Conservation (phyloP, 2,888 invertebrate species). For the Trichogramma evanescens region DNA sequence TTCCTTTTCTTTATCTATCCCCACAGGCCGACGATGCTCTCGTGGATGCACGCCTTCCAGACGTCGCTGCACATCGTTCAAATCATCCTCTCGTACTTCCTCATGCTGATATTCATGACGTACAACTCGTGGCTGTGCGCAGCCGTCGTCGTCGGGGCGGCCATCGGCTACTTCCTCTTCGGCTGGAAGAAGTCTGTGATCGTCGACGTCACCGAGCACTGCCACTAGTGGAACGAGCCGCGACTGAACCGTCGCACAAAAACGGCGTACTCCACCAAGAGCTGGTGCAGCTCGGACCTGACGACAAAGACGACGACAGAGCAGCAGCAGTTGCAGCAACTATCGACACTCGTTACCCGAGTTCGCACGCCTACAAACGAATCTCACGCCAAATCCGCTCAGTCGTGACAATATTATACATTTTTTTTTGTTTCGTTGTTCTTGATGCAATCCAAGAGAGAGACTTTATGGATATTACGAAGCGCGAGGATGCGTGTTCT, state of each 20-base stretch:
- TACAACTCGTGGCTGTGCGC: constrained; percentile 91
- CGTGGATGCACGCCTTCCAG: constrained; percentile 75
- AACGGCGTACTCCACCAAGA: too few relatives aligned
- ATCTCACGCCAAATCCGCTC: neutral
- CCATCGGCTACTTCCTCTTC: constrained; percentile 87
- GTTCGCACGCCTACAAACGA: constrained; percentile 1
- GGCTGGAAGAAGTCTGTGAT: constrained; percentile 93
- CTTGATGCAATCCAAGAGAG: too few relatives aligned
- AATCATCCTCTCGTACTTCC: constrained; percentile 83
- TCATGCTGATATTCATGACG: constrained; percentile 96
- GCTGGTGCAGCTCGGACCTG: too few relatives aligned
- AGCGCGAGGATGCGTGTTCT: too few relatives aligned
- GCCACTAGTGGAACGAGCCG: constrained; percentile 57
- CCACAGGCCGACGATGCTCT: constrained; percentile 80
- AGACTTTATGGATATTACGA: too few relatives aligned
- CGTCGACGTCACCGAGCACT: constrained; percentile 92
- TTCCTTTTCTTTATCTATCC: constrained; percentile 29
- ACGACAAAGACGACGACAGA: too few relatives aligned
- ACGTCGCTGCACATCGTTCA: constrained; percentile 83
- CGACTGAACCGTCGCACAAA: too few relatives aligned
- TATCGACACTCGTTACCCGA: neutral
- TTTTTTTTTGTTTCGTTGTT: too few relatives aligned
- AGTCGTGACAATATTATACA: neutral
- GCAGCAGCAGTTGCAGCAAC: too few relatives aligned
- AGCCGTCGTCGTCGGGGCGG: constrained; percentile 82